phyloP scores from a whole-genome alignment of 1,140 invertebrate genomes.

The Zaprionus kolodkinae region DNA sequence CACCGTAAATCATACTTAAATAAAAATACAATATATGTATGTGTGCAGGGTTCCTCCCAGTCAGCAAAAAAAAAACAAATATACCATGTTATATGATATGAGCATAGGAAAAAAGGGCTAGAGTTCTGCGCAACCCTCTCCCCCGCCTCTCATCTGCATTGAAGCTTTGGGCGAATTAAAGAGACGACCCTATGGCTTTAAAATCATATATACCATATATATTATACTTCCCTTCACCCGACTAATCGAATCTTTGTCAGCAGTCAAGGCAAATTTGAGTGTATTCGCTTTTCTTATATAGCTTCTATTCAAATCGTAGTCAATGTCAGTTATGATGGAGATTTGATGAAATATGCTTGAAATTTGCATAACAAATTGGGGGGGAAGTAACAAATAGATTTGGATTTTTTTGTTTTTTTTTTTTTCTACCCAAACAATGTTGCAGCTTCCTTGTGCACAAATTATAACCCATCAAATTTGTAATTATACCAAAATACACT shows the following conservation, averaged over 20 bases:
- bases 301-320: background rate
- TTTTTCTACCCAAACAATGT: background rate
- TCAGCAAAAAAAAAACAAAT: conserved; percentile 29
- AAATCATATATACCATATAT: background rate
- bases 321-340: background rate
- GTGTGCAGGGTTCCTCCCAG: conserved; percentile 33
- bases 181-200: background rate
- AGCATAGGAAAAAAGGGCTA: conserved; percentile 16
- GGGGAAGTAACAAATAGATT: background rate
- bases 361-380: background rate
- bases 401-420: background rate
- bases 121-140: background rate
- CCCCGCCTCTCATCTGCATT: background rate
- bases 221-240: background rate
- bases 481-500: background rate
- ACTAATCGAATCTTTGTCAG: background rate
- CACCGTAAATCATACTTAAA: conserved; percentile 79
- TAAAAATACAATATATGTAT: conserved; percentile 69
- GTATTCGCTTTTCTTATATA: background rate
- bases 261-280: background rate
- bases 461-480: background rate
- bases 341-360: background rate
- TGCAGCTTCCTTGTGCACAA: background rate
- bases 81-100: conserved; percentile 35
- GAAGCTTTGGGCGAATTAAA: background rate